Evolutionary conservation across 2,888 invertebrate genomes (phyloP).

Genomic region (Callyntrura sp.): DNA sequence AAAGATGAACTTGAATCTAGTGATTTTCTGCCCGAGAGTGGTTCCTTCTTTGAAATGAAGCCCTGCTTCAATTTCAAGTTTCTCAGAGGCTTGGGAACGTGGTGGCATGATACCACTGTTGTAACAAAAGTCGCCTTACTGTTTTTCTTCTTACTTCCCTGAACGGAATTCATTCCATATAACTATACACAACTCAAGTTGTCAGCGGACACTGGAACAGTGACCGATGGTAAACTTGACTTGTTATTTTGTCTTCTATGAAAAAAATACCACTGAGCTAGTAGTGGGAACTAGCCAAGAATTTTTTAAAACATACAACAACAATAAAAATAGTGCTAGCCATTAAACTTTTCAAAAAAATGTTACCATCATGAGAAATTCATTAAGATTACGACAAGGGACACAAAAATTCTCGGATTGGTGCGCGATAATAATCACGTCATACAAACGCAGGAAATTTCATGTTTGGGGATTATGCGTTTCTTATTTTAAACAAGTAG

Average conservation of each 20-base stretch:
- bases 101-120: constrained; percentile 72
- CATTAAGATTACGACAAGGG: not conserved
- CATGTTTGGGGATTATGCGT: constrained; percentile 25
- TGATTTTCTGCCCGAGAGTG: constrained; percentile 64
- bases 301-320: not conserved
- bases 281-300: constrained; percentile 38
- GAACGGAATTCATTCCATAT: constrained; percentile 70
- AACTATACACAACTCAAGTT: constrained; percentile 7
- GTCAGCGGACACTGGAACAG: constrained; percentile 65
- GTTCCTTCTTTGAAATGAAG: constrained; percentile 61
- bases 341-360: not conserved
- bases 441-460: not conserved
- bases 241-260: constrained; percentile 23
- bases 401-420: constrained; percentile 15
- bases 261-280: not conserved
- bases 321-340: not conserved
- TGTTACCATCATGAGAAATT: constrained; percentile 39
- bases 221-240: constrained; percentile 64
- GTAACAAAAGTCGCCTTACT: constrained; percentile 64
- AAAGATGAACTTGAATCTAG: constrained; percentile 69
- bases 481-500: not conserved
- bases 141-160: constrained; percentile 66
- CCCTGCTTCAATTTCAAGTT: constrained; percentile 72
- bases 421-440: not conserved
- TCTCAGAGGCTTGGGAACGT: constrained; percentile 74